A percentile compares a stretch with the other conserved stretches of the same genome.
phyloP scores from a whole-genome alignment of 2,888 invertebrate genomes.

The Schrankia costaestrigalis region DNA sequence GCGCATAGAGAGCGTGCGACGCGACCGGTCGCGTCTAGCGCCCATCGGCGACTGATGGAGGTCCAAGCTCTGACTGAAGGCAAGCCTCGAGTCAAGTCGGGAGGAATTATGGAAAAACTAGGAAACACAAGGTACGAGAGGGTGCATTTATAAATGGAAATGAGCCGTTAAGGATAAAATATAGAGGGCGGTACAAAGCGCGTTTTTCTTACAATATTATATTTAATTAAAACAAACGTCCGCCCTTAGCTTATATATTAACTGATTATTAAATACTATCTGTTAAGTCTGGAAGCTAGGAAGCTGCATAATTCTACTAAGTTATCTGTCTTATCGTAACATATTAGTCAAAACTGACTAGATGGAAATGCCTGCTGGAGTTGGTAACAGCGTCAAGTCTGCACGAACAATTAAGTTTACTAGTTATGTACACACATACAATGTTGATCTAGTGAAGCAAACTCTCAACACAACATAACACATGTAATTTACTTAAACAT shows the following conservation, averaged over 20 bases:
- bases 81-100: conserved; percentile 2
- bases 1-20: conserved; percentile 18
- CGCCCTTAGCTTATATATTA: conserved; percentile 16
- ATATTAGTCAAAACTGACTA: no score
- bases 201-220: conserved; percentile 20
- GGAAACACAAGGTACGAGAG: conserved; percentile 21
- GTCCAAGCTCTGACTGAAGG: conserved; percentile 1
- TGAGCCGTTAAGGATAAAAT: conserved; percentile 20
- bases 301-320: no score
- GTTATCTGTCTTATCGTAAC: no score
- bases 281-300: no score
- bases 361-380: no score
- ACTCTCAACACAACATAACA: no score
- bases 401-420: no score
- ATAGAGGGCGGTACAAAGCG: conserved; percentile 18
- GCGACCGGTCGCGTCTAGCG: conserved; percentile 43
- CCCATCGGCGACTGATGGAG: conserved; percentile 36
- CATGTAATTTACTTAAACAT: no score
- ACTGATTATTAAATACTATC: not conserved
- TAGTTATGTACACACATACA: no score
- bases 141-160: conserved; percentile 23
- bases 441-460: no score
- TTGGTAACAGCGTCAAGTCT: no score
- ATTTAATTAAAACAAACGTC: conserved; percentile 31
- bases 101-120: conserved; percentile 21